Percentiles rank a stretch among this genome's conserved stretches.
Conservation (phyloP, 1,140 invertebrate species). For the Macrobrachium rosenbergii region DNA sequence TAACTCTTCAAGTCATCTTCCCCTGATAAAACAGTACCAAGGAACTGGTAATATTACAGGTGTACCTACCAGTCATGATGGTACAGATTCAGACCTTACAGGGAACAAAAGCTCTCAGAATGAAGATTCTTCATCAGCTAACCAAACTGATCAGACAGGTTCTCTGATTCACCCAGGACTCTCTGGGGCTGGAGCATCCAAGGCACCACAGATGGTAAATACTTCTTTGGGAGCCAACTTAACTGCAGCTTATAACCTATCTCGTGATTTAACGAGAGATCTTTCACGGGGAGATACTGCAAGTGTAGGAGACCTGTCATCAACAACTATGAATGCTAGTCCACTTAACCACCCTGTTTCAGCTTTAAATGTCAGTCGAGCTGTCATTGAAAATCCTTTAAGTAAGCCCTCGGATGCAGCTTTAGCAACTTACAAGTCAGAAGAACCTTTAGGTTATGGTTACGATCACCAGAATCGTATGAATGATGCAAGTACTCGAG, state of each 20-base stretch:
- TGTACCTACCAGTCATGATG: slow-evolving; percentile 36
- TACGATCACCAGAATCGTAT: slow-evolving; percentile 52
- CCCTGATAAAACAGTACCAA: background rate
- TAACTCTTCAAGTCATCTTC: slow-evolving; percentile 29
- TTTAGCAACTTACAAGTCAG: slow-evolving; percentile 57
- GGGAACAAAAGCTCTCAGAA: slow-evolving; percentile 29
- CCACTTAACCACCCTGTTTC: slow-evolving; percentile 50
- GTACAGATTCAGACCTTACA: slow-evolving; percentile 25
- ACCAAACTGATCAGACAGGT: slow-evolving; percentile 40
- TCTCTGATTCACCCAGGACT: slow-evolving; percentile 50
- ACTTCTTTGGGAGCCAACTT: slow-evolving; percentile 54
- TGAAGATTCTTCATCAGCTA: slow-evolving; percentile 20
- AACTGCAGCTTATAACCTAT: slow-evolving; percentile 57
- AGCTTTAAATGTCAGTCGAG: slow-evolving; percentile 38
- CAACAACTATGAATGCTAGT: slow-evolving; percentile 47
- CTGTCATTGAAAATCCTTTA: slow-evolving; percentile 29
- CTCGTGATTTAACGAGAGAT: slow-evolving; percentile 53
- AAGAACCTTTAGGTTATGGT: slow-evolving; percentile 54
- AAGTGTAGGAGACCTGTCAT: slow-evolving; percentile 26
- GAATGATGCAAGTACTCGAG: slow-evolving; percentile 35
- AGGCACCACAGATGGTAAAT: slow-evolving; percentile 57
- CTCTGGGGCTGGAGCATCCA: slow-evolving; percentile 31
- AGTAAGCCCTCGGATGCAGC: slow-evolving; percentile 50
- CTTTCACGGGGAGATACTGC: slow-evolving; percentile 34
- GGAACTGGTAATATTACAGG: slow-evolving; percentile 24